Base-by-base conservation (phyloP, 2,113 vertebrate genomes). In the Sialia sialis region DNA sequence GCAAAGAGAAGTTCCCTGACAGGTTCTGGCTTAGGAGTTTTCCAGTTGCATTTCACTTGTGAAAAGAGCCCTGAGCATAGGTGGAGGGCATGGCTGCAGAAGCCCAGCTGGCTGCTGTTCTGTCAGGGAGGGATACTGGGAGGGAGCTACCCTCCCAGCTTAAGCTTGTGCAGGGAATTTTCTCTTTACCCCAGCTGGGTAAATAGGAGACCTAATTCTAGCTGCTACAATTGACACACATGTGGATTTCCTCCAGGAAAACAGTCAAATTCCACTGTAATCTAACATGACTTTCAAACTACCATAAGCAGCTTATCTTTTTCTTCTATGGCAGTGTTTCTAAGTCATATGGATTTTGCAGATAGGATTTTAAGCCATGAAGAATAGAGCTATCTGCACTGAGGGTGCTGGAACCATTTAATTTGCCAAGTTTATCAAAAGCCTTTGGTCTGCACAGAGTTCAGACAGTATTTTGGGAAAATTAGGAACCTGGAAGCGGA, bases 381-480 rank as follows among this genome's bases (percentile, higher is more conserved):
- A 92, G 66, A 92, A 78, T 21, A 39, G 25, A 82, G 49, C 34
- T 44, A 72, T 78, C 77, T 89, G 12, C 63, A 32, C 44, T 41
- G 85, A 78, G 55, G 56, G 78, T 72, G 84, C 60, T 49, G 38
- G 34, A 84, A 63, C 39, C 43, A 55, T 84, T 90, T 92, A 77
- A 84, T 74, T 93, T 87, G 60, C 48, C 25, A 34, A 44, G 22
- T 95, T 89, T 82, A 68, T 90, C 60, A 87, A 91, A 92, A 79
- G 29, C 44, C 8, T 81, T 90, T 68, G 26, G 11, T 85, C 67
- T 76, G 36, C 56, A 49, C 32, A 60, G 56, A 84, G 23, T 72
- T 80, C 52, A 72, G 48, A 56, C 39, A 89, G 56, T 60, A 90
- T 90, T 95, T 77, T 81, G 64, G 16, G 32, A 83, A 92, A 90